These are phyloP conservation scores for Corythaixoides concolor DNA, from an alignment of 2,113 vertebrate species.

Conservation along the genomic window DNA sequence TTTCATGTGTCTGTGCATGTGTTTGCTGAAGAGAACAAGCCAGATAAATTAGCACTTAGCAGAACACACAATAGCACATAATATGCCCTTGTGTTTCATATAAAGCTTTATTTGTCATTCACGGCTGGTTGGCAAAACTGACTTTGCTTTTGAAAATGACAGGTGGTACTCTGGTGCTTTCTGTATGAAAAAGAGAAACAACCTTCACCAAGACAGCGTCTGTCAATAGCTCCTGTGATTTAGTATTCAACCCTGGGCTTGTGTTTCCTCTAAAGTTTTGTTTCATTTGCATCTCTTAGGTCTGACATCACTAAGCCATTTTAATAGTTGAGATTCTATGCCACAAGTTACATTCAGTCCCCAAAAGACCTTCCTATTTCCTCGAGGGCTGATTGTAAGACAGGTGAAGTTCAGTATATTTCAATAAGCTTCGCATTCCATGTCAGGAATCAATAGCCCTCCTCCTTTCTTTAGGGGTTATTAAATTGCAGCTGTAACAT, in stretches of 20 bases:
- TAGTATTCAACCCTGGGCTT: constrained; percentile 65
- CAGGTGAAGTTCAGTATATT: constrained; percentile 81
- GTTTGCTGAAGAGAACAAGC: constrained; percentile 84
- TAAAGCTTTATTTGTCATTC: constrained; percentile 87
- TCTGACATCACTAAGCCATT: constrained; percentile 52
- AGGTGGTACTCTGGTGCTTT: constrained; percentile 85
- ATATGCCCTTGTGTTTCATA: constrained; percentile 84
- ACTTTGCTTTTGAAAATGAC: constrained; percentile 88
- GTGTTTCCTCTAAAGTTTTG: constrained; percentile 69
- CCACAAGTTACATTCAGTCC: constrained; percentile 40
- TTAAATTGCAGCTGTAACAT: constrained; percentile 89
- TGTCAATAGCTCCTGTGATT: constrained; percentile 77
- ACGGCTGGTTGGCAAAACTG: constrained; percentile 85
- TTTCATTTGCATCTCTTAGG: constrained; percentile 71
- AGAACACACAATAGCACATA: constrained; percentile 82
- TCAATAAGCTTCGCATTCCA: constrained; percentile 79
- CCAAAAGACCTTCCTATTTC: constrained; percentile 40
- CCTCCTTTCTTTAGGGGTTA: constrained; percentile 81
- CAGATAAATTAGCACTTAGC: constrained; percentile 89
- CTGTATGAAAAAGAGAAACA: constrained; percentile 76
- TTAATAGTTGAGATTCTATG: constrained; percentile 64
- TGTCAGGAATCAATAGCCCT: constrained; percentile 83
- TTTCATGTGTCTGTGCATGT: constrained; percentile 80
- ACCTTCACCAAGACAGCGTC: constrained; percentile 71
- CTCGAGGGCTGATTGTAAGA: constrained; percentile 67